These are phyloP conservation scores for Ichneumoninae sp. DNA, from an alignment of 2,888 invertebrate genomes.

Conservation along the genomic window DNA sequence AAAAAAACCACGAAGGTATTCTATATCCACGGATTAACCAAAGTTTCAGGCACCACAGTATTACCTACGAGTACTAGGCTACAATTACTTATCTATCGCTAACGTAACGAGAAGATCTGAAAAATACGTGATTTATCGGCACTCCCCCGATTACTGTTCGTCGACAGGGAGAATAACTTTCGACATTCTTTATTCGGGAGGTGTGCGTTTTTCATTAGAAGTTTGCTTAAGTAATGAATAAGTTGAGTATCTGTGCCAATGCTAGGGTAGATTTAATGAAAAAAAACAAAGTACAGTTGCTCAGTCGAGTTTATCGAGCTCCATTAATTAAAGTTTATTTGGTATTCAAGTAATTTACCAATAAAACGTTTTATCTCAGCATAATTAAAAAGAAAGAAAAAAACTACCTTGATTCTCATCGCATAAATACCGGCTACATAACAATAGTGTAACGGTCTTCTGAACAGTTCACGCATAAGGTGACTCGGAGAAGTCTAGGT, in stretches of 20 bases:
- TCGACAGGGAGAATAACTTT: conserved; percentile 2
- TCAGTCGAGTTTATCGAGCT: conserved; percentile 53
- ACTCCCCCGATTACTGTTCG: conserved; percentile 19
- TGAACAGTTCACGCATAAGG: conserved; percentile 51
- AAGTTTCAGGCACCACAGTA: conserved; percentile 59
- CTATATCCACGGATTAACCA: conserved; percentile 51
- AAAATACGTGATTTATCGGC: not conserved
- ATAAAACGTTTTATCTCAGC: conserved; percentile 27
- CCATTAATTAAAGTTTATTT: conserved; percentile 33
- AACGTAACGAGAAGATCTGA: conserved; percentile 1
- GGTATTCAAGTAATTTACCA: conserved; percentile 26
- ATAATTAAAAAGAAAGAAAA: conserved; percentile 24
- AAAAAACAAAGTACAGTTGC: conserved; percentile 46
- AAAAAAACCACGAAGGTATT: conserved; percentile 28
- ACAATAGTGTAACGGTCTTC: conserved; percentile 24
- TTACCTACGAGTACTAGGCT: conserved; percentile 58
- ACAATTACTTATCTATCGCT: conserved; percentile 55
- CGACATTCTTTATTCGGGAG: conserved; percentile 20
- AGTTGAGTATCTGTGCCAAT: conserved; percentile 68
- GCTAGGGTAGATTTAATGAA: conserved; percentile 38
- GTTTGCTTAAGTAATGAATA: conserved; percentile 56
- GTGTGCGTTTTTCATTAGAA: conserved; percentile 26
- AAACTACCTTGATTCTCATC: conserved; percentile 48
- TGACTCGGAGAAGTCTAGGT: conserved; percentile 60
- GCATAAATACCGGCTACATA: conserved; percentile 37